Base-by-base conservation (phyloP, 1,140 invertebrate genomes). In the Yoshiicerus persimilis region DNA sequence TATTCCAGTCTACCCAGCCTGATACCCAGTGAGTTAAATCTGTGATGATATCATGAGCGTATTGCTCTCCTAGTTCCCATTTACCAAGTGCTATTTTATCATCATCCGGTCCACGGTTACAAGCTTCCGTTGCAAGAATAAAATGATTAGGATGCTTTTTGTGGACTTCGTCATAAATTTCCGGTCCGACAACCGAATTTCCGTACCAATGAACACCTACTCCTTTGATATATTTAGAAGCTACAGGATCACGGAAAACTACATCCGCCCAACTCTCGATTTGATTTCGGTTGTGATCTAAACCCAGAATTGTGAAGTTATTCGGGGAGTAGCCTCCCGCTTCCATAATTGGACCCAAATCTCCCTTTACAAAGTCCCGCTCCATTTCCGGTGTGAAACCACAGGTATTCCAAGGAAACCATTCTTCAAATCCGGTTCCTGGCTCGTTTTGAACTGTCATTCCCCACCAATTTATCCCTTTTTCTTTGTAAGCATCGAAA, bases 1-100 rank as follows among this genome's bases (percentile, higher is more conserved):
- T 92, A 92, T 98, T 98, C 97, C 97, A 98, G 91, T 98, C 97
- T 3, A 96, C 93, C 96, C 96, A 97, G 5, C 96, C 95, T 91
- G 94, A 95, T 66, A 94, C 94, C 91, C 92, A 95, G 91, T 96
- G 94, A 89, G 95, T 95, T 62, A 97, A 91, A 92, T 96, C 95
- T 94, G 95, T 92, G 41, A 97, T 94, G 86, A 97, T 96, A 91
- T 96, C 93, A 62, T 92, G 90, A 2, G 94, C 93, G 91, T 97
- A 97, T 39, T 89, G 90, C 91, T 96, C 94, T 11, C 94, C 96
- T 89, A 96, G 92, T 0, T 92, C 90, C 96, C 96, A 98, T 6
- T 94, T 95, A 38, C 96, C 97, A 20, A 96, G 92, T n/a, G 92
- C 89, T 11, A 95, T 62, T 0, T 83, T 75, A 36, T 83, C 47